These are phyloP conservation scores for Eupithecia subfuscata DNA, from an alignment of 2,888 invertebrate genomes.

Conservation along the genomic window DNA sequence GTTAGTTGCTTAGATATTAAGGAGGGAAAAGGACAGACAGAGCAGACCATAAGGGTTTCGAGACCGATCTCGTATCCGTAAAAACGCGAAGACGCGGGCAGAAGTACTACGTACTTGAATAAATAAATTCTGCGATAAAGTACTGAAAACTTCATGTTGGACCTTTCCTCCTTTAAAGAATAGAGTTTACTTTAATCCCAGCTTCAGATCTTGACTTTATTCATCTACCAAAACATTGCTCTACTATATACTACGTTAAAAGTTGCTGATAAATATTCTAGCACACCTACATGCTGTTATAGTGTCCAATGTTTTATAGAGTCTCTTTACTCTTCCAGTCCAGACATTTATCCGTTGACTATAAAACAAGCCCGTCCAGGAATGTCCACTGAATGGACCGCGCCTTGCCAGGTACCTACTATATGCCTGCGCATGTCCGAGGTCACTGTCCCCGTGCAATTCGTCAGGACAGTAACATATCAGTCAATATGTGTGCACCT, in stretches of 20 bases:
- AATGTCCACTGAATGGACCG: conserved; percentile 23
- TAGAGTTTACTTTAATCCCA: neutral
- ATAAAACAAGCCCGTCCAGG: conserved; percentile 9
- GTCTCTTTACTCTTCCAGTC: neutral
- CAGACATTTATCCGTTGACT: conserved; percentile 3
- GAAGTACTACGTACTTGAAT: too few relatives aligned
- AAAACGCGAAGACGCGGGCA: too few relatives aligned
- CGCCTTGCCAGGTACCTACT: conserved; percentile 25
- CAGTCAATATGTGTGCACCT: neutral
- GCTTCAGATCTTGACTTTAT: neutral
- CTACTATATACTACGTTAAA: neutral
- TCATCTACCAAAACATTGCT: neutral
- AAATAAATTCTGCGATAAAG: neutral
- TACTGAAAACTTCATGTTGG: neutral
- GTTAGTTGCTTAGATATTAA: too few relatives aligned
- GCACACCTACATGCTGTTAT: neutral
- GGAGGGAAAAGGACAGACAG: too few relatives aligned
- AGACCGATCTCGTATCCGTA: too few relatives aligned
- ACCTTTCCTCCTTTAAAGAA: too few relatives aligned
- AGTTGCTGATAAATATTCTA: neutral
- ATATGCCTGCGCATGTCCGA: conserved; percentile 39
- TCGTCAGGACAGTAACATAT: conserved; percentile 44
- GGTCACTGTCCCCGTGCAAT: conserved; percentile 50
- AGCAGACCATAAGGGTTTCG: too few relatives aligned
- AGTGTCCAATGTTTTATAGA: neutral